Evolutionary conservation across 1,140 invertebrate genomes (phyloP).

Genomic region (Meloidogyne hapla): DNA sequence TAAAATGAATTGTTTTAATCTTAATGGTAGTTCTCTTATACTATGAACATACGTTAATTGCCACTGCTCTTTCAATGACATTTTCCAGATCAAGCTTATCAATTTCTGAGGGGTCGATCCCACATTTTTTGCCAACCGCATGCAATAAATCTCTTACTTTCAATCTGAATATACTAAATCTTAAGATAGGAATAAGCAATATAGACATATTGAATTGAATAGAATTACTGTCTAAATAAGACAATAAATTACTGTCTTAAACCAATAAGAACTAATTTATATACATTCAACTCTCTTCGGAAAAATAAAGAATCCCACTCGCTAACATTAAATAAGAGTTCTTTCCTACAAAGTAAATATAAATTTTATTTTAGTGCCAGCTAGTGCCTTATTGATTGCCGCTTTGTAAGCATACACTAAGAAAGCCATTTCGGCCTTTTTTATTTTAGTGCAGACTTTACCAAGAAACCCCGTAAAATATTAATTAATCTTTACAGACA

Average conservation of each 20-base stretch:
- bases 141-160: slow-evolving; percentile 52
- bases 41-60: slow-evolving; percentile 46
- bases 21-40: background rate
- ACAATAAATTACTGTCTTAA: no score
- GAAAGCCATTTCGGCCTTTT: background rate
- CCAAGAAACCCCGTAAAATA: no score
- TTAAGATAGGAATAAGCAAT: no score
- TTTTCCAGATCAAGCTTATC: slow-evolving; percentile 63
- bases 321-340: no score
- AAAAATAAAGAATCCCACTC: no score
- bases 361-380: background rate
- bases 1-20: slow-evolving; percentile 30
- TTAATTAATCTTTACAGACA: no score
- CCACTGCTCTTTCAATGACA: slow-evolving; percentile 60
- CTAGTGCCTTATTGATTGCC: background rate
- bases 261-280: no score
- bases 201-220: no score
- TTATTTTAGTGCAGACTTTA: background rate
- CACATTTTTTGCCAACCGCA: slow-evolving; percentile 62
- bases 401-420: background rate
- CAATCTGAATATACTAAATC: no score
- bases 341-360: no score
- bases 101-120: slow-evolving; percentile 58
- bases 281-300: no score
- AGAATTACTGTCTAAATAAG: no score